Base-by-base conservation (phyloP, 2,888 invertebrate species). In the Melinaea menophilus region DNA sequence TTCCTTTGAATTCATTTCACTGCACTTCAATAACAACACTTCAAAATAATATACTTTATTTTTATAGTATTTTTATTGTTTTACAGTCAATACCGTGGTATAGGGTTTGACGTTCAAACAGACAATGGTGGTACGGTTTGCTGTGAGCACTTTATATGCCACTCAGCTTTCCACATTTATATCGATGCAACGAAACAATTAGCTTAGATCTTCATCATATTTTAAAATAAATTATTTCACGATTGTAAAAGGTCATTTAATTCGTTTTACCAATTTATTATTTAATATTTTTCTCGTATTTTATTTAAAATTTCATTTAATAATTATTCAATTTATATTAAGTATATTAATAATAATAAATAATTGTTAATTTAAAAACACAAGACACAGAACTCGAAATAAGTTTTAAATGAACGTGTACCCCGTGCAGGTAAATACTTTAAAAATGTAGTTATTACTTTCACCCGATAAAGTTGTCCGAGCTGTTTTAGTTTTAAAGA, bases 1-100 rank as follows among this genome's bases (percentile, higher is more conserved):
- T 79, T 96, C 93, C 73, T 94, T 90, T 35, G 93, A 91, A 84
- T 97, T 94, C 96, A 97, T 96, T 73, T 79, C 70, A 71, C 70
- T 68, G 62, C 73, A 73, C 72, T 69, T 68, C 13, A 58, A 34
- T 45, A 64, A 63, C 57, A 5, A 5, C 48, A 48, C 48, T 22
- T 22, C 4, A 31, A 31, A 31, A 5, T 5, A 11, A 31, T 31
- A 22, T 37, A 37, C 22, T n/a, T 12, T 5, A 13, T n/a, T 22
- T 13, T 48, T n/a, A 13, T 13, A n/a, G 13, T 5, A 4, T 48
- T 48, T 48, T 13, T 48, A 48, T 51, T 11, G 5, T 51, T 31
- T 9, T 31, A 51, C 9, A 51, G 31, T 51, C 51, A 51, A 51
- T 58, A 51, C 22, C 34, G 56, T 35, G 57, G 56, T 61, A 58